These are phyloP conservation scores for Neoascia interrupta DNA, from an alignment of 2,888 invertebrate species.

Conservation along the genomic window DNA sequence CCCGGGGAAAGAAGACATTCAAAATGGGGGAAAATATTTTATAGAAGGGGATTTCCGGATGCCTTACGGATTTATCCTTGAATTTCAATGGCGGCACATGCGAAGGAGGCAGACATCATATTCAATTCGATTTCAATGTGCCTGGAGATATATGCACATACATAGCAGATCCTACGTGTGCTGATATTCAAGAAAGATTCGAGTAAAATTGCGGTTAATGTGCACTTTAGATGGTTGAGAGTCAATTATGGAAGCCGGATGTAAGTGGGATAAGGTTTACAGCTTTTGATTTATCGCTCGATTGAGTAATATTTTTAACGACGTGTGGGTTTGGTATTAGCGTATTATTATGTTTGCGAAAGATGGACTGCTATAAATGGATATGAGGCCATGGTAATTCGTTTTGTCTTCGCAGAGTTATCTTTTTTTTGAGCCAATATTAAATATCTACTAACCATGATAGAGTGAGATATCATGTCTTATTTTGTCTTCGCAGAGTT, in stretches of 20 bases:
- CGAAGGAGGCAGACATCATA: conserved; percentile 31
- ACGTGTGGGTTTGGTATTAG: conserved; percentile 11
- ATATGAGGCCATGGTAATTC: no score
- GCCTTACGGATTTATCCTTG: conserved; percentile 35
- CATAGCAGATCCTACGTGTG: no score
- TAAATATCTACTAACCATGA: no score
- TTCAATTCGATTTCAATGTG: conserved; percentile 26
- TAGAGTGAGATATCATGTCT: no score
- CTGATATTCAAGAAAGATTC: no score
- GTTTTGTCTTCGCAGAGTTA: no score
- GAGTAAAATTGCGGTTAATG: conserved; percentile 29
- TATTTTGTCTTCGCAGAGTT: no score
- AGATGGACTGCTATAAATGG: conserved; percentile 31
- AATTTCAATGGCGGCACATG: conserved; percentile 42
- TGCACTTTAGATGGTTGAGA: conserved; percentile 26
- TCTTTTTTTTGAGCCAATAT: no score
- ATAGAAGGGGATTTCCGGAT: conserved; percentile 22
- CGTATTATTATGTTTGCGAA: conserved; percentile 12
- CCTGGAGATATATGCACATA: no score
- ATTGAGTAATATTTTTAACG: conserved; percentile 50
- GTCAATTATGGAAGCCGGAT: conserved; percentile 56
- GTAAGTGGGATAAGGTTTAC: conserved; percentile 52
- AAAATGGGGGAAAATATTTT: conserved; percentile 7
- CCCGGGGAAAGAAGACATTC: no score
- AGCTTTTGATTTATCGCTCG: conserved; percentile 61